Evolutionary conservation across 1,140 invertebrate species (phyloP), one percentile per base, ranked within the genome.

Genomic region (Philotrypesis tridentata): DNA sequence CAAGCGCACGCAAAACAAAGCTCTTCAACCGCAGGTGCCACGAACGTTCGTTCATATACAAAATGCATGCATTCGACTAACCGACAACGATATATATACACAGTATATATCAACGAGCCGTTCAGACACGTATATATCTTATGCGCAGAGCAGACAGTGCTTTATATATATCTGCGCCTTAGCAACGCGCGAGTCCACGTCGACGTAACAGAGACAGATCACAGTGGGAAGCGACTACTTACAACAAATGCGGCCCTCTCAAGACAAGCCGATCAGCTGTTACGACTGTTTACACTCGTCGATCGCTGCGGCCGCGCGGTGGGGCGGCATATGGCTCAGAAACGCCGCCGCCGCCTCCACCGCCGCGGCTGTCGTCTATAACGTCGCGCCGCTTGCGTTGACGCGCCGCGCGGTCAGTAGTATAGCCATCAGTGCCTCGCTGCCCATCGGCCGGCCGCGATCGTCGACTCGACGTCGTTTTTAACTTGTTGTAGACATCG

Each of bases 401-500:
- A 29, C 63, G 70, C 48, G 33, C 25, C 65, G 43, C 29, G 65
- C 43, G 40, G 65, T n/a, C 48, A 40, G n/a, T 61, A 37, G 14
- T 11, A 25, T 29, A 61, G 7, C 14, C 63, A 31, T 72, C 75
- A 78, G 82, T 82, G 40, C 48, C 23, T 78, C 68, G 68, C 70
- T 77, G 74, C 33, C 48, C 80, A 82, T 63, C 72, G 79, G 80
- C 67, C 80, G 80, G 61, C 27, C 55, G 79, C 72, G 71, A 68
- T 74, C 82, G 76, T 48, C 25, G 17, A n/a, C 48, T 55, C 48
- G 17, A 55, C 17, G 21, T 55, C 48, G 21, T 55, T 55, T 43
- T 17, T 48, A 55, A 55, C 33, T 55, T 1, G n/a, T 55, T 55
- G n/a, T n/a, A n/a, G n/a, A 17, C 5, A 55, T 21, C 9, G 9